A percentile compares a stretch with the other conserved stretches of the same genome.
phyloP scores from a whole-genome alignment of 2,797 vertebrate species.

The Smutsia temminckii region DNA sequence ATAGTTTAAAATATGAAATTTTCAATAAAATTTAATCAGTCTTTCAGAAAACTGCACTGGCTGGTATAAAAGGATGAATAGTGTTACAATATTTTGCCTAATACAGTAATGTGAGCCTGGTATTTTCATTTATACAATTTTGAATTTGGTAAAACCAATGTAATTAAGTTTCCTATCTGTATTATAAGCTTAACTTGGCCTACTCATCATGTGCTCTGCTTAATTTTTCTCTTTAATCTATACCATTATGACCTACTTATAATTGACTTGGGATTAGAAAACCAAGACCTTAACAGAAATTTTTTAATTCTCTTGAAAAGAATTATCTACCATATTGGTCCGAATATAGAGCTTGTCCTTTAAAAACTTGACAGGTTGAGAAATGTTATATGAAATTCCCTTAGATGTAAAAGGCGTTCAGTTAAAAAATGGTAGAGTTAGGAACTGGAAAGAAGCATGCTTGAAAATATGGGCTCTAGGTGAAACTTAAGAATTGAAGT shows the following conservation, averaged over 20 bases:
- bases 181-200: constrained; percentile 71
- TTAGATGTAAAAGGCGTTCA: background rate
- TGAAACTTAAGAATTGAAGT: constrained; percentile 19
- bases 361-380: background rate
- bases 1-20: constrained; percentile 56
- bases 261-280: constrained; percentile 72
- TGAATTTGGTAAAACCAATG: constrained; percentile 50
- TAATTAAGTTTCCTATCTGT: constrained; percentile 60
- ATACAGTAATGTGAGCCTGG: background rate
- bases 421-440: background rate
- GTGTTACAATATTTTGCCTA: constrained; percentile 35
- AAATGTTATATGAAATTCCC: constrained; percentile 11
- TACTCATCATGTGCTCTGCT: constrained; percentile 68
- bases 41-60: constrained; percentile 54
- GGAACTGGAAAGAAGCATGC: background rate
- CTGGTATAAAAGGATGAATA: constrained; percentile 47
- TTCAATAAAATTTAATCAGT: constrained; percentile 26
- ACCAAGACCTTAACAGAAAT: constrained; percentile 64
- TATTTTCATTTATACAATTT: constrained; percentile 39
- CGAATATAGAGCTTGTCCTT: constrained; percentile 69
- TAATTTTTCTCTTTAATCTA: constrained; percentile 76
- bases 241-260: constrained; percentile 61
- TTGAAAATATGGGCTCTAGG: constrained; percentile 26
- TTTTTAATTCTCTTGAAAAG: constrained; percentile 62
- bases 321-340: constrained; percentile 74